phyloP scores from a whole-genome alignment of 2,113 vertebrate species.

The Sprattus sprattus region DNA sequence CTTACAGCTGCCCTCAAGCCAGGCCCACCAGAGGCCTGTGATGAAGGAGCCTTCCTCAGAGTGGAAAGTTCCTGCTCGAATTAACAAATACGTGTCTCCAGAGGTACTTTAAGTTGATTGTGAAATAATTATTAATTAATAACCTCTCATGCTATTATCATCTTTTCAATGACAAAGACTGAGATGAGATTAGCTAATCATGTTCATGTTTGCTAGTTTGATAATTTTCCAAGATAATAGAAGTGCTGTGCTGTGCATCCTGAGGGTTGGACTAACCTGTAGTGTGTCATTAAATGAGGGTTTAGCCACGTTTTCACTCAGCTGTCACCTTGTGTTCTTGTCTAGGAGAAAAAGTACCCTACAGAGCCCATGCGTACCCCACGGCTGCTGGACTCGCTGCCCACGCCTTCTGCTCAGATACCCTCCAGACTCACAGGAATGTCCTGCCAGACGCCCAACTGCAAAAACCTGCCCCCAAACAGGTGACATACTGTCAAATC shows the following conservation, averaged over 20 bases:
- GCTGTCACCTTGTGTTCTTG: background rate
- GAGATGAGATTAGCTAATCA: no score
- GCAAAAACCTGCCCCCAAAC: slow-evolving; percentile 64
- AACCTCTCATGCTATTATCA: no score
- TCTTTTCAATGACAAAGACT: no score
- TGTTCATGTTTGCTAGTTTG: no score
- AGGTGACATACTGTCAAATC: slow-evolving; percentile 60
- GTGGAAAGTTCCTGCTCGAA: slow-evolving; percentile 62
- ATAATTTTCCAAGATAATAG: no score
- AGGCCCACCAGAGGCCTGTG: slow-evolving; percentile 50
- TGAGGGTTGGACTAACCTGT: background rate
- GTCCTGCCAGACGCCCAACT: slow-evolving; percentile 77
- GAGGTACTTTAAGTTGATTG: slow-evolving; percentile 54
- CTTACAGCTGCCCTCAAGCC: slow-evolving; percentile 41
- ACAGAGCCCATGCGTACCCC: slow-evolving; percentile 63
- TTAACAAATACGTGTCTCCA: slow-evolving; percentile 60
- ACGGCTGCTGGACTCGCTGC: slow-evolving; percentile 57
- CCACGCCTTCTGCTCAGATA: slow-evolving; percentile 58
- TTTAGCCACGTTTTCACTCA: background rate
- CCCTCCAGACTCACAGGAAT: slow-evolving; percentile 55
- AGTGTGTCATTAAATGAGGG: background rate
- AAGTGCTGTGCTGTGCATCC: background rate
- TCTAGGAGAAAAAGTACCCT: slow-evolving; percentile 67
- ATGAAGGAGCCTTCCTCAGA: slow-evolving; percentile 54
- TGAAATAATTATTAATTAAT: background rate